Conservation (phyloP, 2,888 invertebrate genomes). For the Papilio protenor region DNA sequence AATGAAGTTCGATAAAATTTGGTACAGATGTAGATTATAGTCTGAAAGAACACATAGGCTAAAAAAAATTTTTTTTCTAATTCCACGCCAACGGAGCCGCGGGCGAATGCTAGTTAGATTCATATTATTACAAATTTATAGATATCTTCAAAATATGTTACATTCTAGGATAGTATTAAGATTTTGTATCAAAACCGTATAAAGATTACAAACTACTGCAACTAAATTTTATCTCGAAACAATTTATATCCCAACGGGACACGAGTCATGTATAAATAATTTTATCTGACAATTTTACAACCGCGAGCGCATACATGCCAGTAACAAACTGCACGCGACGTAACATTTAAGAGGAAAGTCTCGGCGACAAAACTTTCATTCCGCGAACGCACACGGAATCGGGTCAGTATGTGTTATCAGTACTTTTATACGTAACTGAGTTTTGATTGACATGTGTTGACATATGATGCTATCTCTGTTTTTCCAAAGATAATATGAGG, state of each 20-base stretch:
- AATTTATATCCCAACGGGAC: background rate
- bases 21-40: too few relatives aligned
- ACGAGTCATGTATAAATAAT: conserved; percentile 8
- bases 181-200: too few relatives aligned
- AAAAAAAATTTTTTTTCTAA: too few relatives aligned
- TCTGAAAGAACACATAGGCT: too few relatives aligned
- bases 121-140: too few relatives aligned
- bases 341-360: conserved; percentile 35
- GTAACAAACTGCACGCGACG: conserved; percentile 5
- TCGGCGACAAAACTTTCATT: conserved; percentile 39
- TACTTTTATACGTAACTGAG: background rate
- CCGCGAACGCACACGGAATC: conserved; percentile 38
- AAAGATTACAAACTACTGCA: too few relatives aligned
- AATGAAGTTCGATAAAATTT: too few relatives aligned
- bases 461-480: conserved; percentile 5
- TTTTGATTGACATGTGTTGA: background rate
- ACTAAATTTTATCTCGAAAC: too few relatives aligned
- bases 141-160: too few relatives aligned
- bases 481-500: background rate
- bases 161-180: too few relatives aligned
- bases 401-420: conserved; percentile 38
- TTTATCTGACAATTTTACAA: background rate
- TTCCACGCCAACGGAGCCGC: too few relatives aligned
- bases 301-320: background rate
- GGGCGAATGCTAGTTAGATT: too few relatives aligned